phyloP scores from a whole-genome alignment of 2,888 invertebrate genomes.

The Chalcis sispes region DNA sequence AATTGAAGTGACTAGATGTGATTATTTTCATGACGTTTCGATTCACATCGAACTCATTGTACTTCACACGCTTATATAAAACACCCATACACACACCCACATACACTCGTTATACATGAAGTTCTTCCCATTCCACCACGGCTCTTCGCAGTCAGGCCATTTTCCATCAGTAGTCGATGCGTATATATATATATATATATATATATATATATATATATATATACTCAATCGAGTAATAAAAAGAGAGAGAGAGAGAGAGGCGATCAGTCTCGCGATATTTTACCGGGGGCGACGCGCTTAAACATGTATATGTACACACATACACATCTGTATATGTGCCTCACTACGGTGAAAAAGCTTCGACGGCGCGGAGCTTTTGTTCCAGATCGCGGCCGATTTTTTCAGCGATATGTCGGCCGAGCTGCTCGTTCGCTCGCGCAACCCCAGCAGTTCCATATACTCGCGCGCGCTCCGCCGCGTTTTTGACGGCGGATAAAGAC shows the following conservation, averaged over 20 bases:
- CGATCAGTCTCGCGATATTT: slow-evolving; percentile 23
- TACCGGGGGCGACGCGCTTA: no score
- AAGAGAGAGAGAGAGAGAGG: no score
- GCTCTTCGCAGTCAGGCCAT: no score
- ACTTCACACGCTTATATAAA: background rate
- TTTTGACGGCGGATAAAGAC: slow-evolving; percentile 44
- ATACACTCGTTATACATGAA: background rate
- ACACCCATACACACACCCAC: background rate
- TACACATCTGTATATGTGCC: no score
- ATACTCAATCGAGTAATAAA: no score
- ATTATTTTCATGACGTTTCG: slow-evolving; percentile 71
- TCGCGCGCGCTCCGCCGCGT: slow-evolving; percentile 8
- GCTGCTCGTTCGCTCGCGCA: background rate
- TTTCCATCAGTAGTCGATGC: no score
- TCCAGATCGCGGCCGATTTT: slow-evolving; percentile 17
- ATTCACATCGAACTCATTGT: slow-evolving; percentile 66
- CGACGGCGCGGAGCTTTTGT: slow-evolving; percentile 10
- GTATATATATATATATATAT: no score
- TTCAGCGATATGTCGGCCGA: slow-evolving; percentile 30
- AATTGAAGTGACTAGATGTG: slow-evolving; percentile 68
- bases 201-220: no score
- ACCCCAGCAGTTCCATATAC: no score
- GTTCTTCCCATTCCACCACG: no score
- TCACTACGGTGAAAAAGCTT: slow-evolving; percentile 1
- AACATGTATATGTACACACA: no score